Evolutionary conservation across 2,113 vertebrate genomes (phyloP), one percentile per base, ranked within the genome.

Genomic region (Micromys minutus): DNA sequence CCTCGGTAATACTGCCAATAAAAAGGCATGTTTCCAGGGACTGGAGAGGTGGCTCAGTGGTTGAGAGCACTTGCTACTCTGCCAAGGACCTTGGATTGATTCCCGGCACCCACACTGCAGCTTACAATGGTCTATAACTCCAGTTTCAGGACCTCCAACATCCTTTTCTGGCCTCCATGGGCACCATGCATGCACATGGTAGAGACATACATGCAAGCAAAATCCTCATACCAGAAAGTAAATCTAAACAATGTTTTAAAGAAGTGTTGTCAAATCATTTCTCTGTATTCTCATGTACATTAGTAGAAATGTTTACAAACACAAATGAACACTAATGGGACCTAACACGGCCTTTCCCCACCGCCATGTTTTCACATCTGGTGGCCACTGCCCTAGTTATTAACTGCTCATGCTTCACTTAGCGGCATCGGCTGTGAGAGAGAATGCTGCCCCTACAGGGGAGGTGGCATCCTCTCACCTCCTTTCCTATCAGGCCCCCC

Each of bases 341-440:
- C n/a, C 31, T 75, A 65, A 57, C 10, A 3, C 8, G 45, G 80
- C 50, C 24, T 39, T 85, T 26, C 52, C 39, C 31, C 13, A 16
- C 2, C 9, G 5, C 8, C 50, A 1, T 1, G 47, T 19, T 17
- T 1, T 15, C 4, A n/a, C 3, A 5, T 22, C 1, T 4, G 11
- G 39, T 87, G 34, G 45, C 39, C 10, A 5, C 16, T 24, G 55
- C 50, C 3, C 0, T 22, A 10, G 21, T 5, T 5, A 52, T 9
- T 5, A 52, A n/a, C n/a, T n/a, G n/a, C n/a, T n/a, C n/a, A n/a
- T n/a, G n/a, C n/a, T n/a, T n/a, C n/a, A n/a, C n/a, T 36, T 3
- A 22, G n/a, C 0, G 84, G 26, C 36, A n/a, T 65, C 24, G 2
- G 34, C 34, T 26, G 5, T 11, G 31, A 13, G n/a, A 59, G 74